A percentile compares a stretch with the other conserved stretches of the same genome.
phyloP scores from a whole-genome alignment of 2,888 invertebrate species.

The Pseudeuparius sepicola region DNA sequence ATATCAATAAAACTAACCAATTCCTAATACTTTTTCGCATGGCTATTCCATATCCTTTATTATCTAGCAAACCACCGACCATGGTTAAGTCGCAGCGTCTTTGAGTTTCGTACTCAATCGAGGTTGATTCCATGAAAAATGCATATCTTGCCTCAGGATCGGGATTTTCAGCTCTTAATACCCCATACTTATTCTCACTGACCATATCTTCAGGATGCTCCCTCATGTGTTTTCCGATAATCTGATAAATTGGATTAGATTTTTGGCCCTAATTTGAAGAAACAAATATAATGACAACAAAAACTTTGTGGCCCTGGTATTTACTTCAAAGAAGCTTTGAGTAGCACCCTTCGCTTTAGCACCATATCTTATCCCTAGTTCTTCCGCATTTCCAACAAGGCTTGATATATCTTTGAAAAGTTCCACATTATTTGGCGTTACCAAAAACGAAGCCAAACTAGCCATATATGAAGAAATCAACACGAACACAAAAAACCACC shows the following conservation, averaged over 20 bases:
- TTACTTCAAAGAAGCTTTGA: slow-evolving; percentile 71
- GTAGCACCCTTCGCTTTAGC: slow-evolving; percentile 82
- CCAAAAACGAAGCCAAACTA: slow-evolving; percentile 83
- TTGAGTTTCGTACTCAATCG: slow-evolving; percentile 31
- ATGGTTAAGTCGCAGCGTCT: slow-evolving; percentile 28
- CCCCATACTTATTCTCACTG: slow-evolving; percentile 29
- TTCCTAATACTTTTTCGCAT: slow-evolving; percentile 34
- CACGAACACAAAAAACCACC: slow-evolving; percentile 87
- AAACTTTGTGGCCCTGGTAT: background rate
- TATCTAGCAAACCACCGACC: slow-evolving; percentile 28
- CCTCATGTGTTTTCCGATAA: slow-evolving; percentile 32
- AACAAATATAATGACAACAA: too few relatives aligned
- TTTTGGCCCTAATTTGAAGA: too few relatives aligned
- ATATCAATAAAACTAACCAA: too few relatives aligned
- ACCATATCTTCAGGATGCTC: slow-evolving; percentile 33
- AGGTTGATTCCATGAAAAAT: slow-evolving; percentile 33
- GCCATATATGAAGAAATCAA: slow-evolving; percentile 85
- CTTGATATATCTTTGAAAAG: slow-evolving; percentile 73
- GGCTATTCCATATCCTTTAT: slow-evolving; percentile 33
- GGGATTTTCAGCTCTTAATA: slow-evolving; percentile 21
- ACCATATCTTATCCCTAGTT: slow-evolving; percentile 81
- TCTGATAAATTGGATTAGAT: too few relatives aligned
- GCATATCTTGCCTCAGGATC: too few relatives aligned
- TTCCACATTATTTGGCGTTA: slow-evolving; percentile 63
- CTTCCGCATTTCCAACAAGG: slow-evolving; percentile 61